These are phyloP conservation scores for Globia sparganii DNA, from an alignment of 2,888 invertebrate species.

Conservation along the genomic window DNA sequence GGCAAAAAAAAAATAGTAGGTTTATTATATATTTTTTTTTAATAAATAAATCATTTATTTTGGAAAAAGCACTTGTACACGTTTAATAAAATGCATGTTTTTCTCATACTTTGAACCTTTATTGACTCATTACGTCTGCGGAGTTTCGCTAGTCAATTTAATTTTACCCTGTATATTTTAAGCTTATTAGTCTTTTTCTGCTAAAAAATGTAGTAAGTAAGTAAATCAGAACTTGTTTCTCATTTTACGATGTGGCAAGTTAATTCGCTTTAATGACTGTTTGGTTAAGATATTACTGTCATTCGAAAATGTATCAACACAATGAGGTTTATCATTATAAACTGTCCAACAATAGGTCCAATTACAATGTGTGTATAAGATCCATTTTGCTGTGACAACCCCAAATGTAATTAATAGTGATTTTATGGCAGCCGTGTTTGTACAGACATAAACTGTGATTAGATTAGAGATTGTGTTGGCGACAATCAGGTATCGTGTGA, in stretches of 20 bases:
- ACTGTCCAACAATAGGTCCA: neutral
- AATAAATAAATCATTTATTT: too few relatives aligned
- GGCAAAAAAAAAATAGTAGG: too few relatives aligned
- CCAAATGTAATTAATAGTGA: slow-evolving; percentile 53
- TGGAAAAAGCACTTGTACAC: too few relatives aligned
- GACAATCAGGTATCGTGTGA: slow-evolving; percentile 56
- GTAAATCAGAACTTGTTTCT: neutral
- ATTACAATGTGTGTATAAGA: slow-evolving; percentile 13
- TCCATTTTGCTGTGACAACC: slow-evolving; percentile 23
- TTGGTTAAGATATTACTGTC: neutral
- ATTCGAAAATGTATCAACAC: neutral
- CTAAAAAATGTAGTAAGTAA: neutral
- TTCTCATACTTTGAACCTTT: too few relatives aligned
- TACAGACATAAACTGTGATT: slow-evolving; percentile 62
- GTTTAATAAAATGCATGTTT: too few relatives aligned
- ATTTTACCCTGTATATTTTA: neutral
- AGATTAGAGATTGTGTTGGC: slow-evolving; percentile 53
- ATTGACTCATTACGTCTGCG: too few relatives aligned
- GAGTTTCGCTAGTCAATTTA: neutral
- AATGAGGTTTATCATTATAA: neutral
- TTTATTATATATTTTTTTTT: too few relatives aligned
- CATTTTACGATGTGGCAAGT: neutral
- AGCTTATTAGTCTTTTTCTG: neutral
- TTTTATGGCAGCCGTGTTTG: slow-evolving; percentile 59
- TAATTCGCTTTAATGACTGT: neutral